Evolutionary conservation across 2,888 invertebrate species (phyloP).

Genomic region (Amphipoea lucens): DNA sequence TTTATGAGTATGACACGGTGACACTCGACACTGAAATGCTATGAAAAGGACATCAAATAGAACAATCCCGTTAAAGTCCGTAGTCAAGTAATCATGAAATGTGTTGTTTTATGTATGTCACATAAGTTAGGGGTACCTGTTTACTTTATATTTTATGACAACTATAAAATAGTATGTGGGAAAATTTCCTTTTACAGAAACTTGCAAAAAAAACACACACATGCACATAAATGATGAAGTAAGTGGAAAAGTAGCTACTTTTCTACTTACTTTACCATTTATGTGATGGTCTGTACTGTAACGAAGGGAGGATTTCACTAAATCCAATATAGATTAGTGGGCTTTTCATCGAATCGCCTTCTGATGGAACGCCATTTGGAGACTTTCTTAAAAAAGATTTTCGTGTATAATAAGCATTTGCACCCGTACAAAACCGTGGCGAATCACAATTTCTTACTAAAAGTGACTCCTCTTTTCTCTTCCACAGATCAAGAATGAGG

Average conservation of each 20-base stretch:
- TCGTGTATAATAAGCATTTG: not conserved
- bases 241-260: not conserved
- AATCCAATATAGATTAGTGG: constrained; percentile 66
- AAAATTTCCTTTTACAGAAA: constrained; percentile 37
- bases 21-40: constrained; percentile 9
- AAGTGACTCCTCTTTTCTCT: constrained; percentile 42
- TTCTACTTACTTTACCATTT: constrained; percentile 33
- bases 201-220: not conserved
- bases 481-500: constrained; percentile 81
- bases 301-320: constrained; percentile 50
- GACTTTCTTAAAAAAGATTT: not conserved
- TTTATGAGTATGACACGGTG: constrained; percentile 22
- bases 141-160: constrained; percentile 52
- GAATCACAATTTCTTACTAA: not conserved
- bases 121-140: constrained; percentile 38
- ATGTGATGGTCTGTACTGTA: constrained; percentile 52
- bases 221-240: too few relatives aligned
- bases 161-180: constrained; percentile 36
- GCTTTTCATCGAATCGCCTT: constrained; percentile 60
- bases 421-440: too few relatives aligned
- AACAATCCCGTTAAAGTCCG: constrained; percentile 30
- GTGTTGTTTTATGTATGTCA: constrained; percentile 51
- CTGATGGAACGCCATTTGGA: constrained; percentile 49
- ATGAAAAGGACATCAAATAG: constrained; percentile 36
- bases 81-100: constrained; percentile 50